Conservation (phyloP, 2,888 invertebrate species). For the Parochlus steinenii region DNA sequence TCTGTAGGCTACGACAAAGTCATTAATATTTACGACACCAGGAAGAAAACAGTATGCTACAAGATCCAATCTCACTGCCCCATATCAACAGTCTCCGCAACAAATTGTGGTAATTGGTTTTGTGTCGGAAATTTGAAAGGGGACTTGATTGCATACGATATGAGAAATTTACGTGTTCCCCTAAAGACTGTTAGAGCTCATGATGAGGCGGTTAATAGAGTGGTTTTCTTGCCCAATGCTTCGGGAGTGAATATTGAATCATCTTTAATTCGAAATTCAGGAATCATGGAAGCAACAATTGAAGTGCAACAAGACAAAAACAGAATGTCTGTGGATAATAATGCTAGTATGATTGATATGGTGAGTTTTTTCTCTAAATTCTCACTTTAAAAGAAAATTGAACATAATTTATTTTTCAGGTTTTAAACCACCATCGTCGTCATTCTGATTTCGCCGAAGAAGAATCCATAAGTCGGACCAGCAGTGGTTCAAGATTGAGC, state of each 20-base stretch:
- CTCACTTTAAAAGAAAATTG: no score
- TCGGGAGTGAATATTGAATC: not conserved
- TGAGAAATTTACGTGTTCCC: constrained; percentile 21
- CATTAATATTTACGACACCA: constrained; percentile 27
- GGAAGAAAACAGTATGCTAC: constrained; percentile 21
- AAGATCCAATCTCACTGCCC: constrained; percentile 22
- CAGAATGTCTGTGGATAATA: no score
- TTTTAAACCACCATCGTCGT: no score
- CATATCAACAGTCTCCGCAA: constrained; percentile 23
- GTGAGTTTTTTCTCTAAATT: no score
- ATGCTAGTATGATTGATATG: no score
- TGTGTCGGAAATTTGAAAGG: constrained; percentile 29
- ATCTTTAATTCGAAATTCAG: not conserved
- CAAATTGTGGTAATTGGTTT: constrained; percentile 26
- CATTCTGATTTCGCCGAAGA: no score
- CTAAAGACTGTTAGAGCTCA: constrained; percentile 21
- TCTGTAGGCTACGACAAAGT: constrained; percentile 28
- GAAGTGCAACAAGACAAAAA: no score
- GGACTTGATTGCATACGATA: constrained; percentile 25
- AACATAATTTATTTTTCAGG: no score
- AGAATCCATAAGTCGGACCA: no score
- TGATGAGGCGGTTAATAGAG: constrained; percentile 15
- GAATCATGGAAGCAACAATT: no score
- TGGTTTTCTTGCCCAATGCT: constrained; percentile 3
- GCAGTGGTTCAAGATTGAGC: no score